Evolutionary conservation across 2,797 vertebrate genomes (phyloP).

Genomic region (Fundulus diaphanus): DNA sequence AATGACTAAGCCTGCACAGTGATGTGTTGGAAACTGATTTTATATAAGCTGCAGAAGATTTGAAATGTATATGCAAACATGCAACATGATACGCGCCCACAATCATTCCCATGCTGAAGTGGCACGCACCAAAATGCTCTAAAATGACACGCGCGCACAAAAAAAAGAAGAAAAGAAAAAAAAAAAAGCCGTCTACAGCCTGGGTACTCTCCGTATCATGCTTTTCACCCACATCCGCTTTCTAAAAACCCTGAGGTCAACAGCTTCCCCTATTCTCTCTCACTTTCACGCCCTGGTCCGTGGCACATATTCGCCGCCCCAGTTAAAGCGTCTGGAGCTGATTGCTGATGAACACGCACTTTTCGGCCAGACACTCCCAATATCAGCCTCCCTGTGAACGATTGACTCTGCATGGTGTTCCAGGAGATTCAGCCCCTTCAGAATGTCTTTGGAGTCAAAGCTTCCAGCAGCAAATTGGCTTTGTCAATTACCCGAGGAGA

Average conservation of each 20-base stretch:
- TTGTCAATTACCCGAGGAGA: constrained; percentile 43
- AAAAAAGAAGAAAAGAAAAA: neutral
- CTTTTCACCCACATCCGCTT: constrained; percentile 79
- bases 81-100: constrained; percentile 42
- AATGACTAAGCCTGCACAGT: constrained; percentile 77
- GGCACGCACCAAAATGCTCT: neutral
- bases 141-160: constrained; percentile 3
- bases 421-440: constrained; percentile 21
- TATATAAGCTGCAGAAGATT: constrained; percentile 46
- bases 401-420: constrained; percentile 32
- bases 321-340: constrained; percentile 43
- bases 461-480: constrained; percentile 35
- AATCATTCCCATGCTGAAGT: constrained; percentile 21
- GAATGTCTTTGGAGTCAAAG: constrained; percentile 23
- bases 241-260: constrained; percentile 75
- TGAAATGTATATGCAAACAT: constrained; percentile 51
- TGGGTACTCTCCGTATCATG: constrained; percentile 52
- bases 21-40: constrained; percentile 60
- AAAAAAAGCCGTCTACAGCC: constrained; percentile 31
- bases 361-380: constrained; percentile 40
- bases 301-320: constrained; percentile 44
- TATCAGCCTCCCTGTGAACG: constrained; percentile 32
- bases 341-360: constrained; percentile 47
- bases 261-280: constrained; percentile 77
- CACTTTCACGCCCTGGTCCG: constrained; percentile 78